Base-by-base conservation (phyloP, 2,797 vertebrate genomes). In the Periophthalmus magnuspinnatus region DNA sequence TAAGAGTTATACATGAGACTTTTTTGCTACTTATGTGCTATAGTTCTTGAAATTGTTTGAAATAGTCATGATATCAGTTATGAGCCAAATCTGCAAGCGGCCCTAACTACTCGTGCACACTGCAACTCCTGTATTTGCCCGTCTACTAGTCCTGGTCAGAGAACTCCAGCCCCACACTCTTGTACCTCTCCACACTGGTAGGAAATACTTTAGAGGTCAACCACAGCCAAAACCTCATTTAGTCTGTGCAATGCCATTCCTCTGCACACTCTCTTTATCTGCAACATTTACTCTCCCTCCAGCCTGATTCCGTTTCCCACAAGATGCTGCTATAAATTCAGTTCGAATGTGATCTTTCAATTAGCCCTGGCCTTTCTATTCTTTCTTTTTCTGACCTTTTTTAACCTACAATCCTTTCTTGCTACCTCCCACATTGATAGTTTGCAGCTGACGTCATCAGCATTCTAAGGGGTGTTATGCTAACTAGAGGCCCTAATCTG, bases 341-440 rank as follows among this genome's bases (percentile, higher is more conserved):
- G 3, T 57, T 28, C 61, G 50, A 83, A 78, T 57, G 45, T 55
- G 57, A 79, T 74, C 68, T 79, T 85, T 84, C 78, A 84, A 69
- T 80, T 69, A 78, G 77, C 71, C 60, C 28, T 14, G 50, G 62
- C 62, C 58, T 65, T 32, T 72, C 68, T 72, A 60, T 75, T 80
- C 52, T 9, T 10, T 55, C 21, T 22, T 55, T 54, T 55, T 55
- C 13, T 45, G 3, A 13, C 38, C 38, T 41, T 41, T 41, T 41
- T 45, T 45, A 14, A 45, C 41, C 41, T 45, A 45, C 41, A 11
- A 14, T 45, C 41, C 14, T 13, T 45, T 14, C 13, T 45, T 41
- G 28, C 28, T 3, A 28, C 2, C 41, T 14, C 3, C 2, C 41
- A 45, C 4, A 14, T 28, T 4, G 11, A 45, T 45, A 14, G 41